Evolutionary conservation across 2,797 vertebrate species (phyloP), one percentile per base, ranked within the genome.

Genomic region (Lacerta agilis): DNA sequence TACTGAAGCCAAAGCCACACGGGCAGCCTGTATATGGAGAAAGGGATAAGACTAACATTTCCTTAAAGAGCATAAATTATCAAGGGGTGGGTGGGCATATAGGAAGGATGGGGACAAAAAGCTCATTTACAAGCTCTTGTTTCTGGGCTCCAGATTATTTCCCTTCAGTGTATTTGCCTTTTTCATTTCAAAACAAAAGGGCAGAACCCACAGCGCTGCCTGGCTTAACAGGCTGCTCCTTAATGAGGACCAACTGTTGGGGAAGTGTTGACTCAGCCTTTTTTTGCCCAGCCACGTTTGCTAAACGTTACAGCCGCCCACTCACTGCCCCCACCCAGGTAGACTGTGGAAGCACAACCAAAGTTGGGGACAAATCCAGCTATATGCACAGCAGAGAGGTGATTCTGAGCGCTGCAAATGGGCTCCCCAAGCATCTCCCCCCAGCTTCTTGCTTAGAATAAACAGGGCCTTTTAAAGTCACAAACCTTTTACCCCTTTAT

Each of bases 201-300:
- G 64, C 79, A 43, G 88, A 86, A 82, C 61, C 78, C 43, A 69
- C 79, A 82, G 58, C 45, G 20, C 61, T 61, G 71, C 71, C 78
- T 76, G 83, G 90, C 82, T 91, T 79, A 80, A 83, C 23, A 17
- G 86, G 76, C 87, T 90, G 87, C 91, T 92, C 89, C 92, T 55
- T 94, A 94, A 94, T 89, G 72, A 88, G 79, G 94, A 94, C 94
- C 93, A 88, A 93, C 93, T 93, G 94, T 85, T 92, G 86, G 84
- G 38, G 88, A 85, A 89, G 89, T 77, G 92, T 95, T 94, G 94
- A 95, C 89, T 92, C 61, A 17, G 93, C 92, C 88, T 91, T 86
- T 92, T 89, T 49, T 81, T 61, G n/a, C 83, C 83, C 75, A 86
- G 89, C 86, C 86, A 91, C 49, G 33, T 93, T 92, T 90, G 90